A percentile compares a stretch with the other conserved stretches of the same genome.
Conservation (phyloP, 2,797 vertebrate species). For the Takifugu ocellatus region DNA sequence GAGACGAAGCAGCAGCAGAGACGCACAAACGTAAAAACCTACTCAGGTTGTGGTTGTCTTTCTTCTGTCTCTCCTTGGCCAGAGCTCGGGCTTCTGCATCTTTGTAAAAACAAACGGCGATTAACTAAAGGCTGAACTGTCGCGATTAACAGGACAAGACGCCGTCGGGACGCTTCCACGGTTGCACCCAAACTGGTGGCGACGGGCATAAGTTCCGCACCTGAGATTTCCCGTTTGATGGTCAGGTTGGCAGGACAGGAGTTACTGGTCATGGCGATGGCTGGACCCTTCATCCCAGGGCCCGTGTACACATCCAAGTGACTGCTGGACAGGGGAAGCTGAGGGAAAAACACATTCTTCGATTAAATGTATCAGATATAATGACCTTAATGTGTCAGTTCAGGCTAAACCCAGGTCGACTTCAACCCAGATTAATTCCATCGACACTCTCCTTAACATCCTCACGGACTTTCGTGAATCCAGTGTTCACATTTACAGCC, state of each 20-base stretch:
- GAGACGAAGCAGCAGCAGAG: not conserved
- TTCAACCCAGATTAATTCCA: constrained; percentile 1
- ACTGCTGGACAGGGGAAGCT: constrained; percentile 95
- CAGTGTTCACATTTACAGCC: constrained; percentile 50
- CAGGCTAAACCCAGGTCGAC: not conserved
- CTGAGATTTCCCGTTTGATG: constrained; percentile 91
- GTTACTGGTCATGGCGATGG: constrained; percentile 93
- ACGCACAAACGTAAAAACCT: constrained; percentile 56
- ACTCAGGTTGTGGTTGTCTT: constrained; percentile 99
- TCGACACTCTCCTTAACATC: constrained; percentile 15
- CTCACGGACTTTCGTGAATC: constrained; percentile 35
- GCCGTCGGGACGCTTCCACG: not conserved
- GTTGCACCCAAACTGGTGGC: not conserved
- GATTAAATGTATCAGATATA: not conserved
- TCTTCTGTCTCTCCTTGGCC: constrained; percentile 97
- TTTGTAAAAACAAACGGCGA: constrained; percentile 73
- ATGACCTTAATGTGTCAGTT: not conserved
- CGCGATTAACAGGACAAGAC: not conserved
- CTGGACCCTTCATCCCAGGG: constrained; percentile 86
- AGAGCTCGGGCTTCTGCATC: constrained; percentile 88
- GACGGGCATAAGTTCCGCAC: constrained; percentile 60
- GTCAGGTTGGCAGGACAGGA: constrained; percentile 95
- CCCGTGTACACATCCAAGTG: constrained; percentile 93
- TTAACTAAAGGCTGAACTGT: constrained; percentile 44
- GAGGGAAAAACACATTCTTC: constrained; percentile 11